A percentile compares a stretch with the other conserved stretches of the same genome.
These are phyloP conservation scores for Dinoponera quadriceps DNA, from an alignment of 1,140 invertebrate species.

Conservation along the genomic window DNA sequence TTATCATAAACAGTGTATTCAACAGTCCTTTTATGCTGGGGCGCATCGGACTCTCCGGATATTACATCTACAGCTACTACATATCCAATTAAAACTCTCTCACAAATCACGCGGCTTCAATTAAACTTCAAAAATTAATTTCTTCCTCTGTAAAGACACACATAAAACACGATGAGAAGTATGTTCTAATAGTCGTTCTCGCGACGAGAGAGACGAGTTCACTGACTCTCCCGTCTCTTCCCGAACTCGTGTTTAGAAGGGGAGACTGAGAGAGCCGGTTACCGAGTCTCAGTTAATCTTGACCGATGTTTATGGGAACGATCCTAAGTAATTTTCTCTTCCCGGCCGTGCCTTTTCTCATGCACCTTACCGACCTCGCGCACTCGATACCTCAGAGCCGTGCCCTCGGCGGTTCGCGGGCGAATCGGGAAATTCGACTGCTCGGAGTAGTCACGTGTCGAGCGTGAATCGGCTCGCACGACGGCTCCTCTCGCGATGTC, in stretches of 20 bases:
- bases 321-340: conserved; percentile 21
- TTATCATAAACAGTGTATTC: background rate
- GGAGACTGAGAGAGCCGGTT: background rate
- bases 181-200: no score
- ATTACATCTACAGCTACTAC: conserved; percentile 25
- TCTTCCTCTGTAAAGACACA: background rate
- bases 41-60: background rate
- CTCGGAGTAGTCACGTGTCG: conserved; percentile 3
- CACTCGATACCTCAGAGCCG: conserved; percentile 9
- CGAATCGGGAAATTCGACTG: conserved; percentile 38
- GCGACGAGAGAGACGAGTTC: background rate
- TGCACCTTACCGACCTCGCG: background rate
- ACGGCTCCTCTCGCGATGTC: conserved; percentile 24
- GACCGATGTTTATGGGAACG: conserved; percentile 13
- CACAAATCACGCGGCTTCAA: background rate
- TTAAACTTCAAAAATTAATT: conserved; percentile 11
- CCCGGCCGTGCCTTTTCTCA: conserved; percentile 4
- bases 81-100: background rate
- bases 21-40: background rate
- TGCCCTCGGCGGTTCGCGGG: conserved; percentile 11
- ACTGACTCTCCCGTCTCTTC: conserved; percentile 5
- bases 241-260: background rate
- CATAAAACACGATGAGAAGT: no score
- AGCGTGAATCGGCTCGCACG: conserved; percentile 23
- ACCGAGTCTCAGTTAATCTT: background rate